Evolutionary conservation across 2,113 vertebrate genomes (phyloP), one percentile per base, ranked within the genome.

Genomic region (Callaeas wilsoni): DNA sequence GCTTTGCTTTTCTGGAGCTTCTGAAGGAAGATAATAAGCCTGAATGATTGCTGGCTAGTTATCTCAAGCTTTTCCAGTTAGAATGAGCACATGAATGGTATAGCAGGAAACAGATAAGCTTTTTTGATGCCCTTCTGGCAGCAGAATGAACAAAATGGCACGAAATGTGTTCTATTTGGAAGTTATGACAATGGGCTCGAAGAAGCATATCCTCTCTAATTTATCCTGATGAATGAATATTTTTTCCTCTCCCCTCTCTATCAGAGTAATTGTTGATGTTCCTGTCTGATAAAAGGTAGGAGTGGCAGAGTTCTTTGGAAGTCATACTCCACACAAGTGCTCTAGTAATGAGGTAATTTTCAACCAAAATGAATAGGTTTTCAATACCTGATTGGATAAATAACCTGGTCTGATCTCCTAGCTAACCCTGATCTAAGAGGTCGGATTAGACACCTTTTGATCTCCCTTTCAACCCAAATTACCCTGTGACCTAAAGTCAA

Each of bases 191-290:
- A 44, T 57, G 2, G 0, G 27, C 39, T 59, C 2, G 3, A 44
- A 41, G 12, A 57, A 50, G 39, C 0, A 3, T 33, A 19, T 50
- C 29, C 42, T 74, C 67, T 75, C 47, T 71, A 68, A 71, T 60
- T 75, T 59, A 67, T 16, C 18, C 21, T 41, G 15, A 44, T 26
- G 33, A 35, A 39, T 9, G 3, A 41, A 32, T 7, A 30, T 49
- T 17, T 15, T 7, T 1, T 1, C 1, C 3, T 1, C 1, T 2
- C 4, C 3, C 4, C 6, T 3, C 6, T 4, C 33, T 4, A 19
- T 53, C 14, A 39, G 5, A 30, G 42, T 33, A 41, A 41, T 50
- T 85, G 67, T 63, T 62, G 13, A 8, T 50, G 7, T 23, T 35
- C 3, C 18, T 89, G n/a, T 47, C 44, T 77, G 60, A 47, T 41